These are phyloP conservation scores for Tigriopus californicus DNA, from an alignment of 2,888 invertebrate species.

Conservation along the genomic window DNA sequence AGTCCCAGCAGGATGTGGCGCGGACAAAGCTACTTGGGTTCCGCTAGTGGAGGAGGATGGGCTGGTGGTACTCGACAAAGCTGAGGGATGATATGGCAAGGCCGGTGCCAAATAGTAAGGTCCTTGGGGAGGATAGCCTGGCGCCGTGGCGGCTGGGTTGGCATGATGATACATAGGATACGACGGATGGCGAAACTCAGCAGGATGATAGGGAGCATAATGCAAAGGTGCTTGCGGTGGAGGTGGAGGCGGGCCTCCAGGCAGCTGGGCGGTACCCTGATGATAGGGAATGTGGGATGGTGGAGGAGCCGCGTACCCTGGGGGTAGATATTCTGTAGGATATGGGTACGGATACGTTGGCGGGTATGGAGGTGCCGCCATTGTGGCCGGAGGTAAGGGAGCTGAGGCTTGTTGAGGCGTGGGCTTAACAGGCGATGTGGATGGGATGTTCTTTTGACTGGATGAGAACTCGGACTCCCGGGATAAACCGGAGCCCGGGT, in stretches of 20 bases:
- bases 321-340: conserved; percentile 15
- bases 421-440: conserved; percentile 3
- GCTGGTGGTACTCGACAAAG: not conserved
- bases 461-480: not conserved
- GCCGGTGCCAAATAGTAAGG: conserved; percentile 1
- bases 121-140: not conserved
- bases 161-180: not conserved
- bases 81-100: not conserved
- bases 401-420: not conserved
- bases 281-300: conserved; percentile 7
- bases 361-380: conserved; percentile 14
- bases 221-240: conserved; percentile 12
- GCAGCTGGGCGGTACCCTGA: conserved; percentile 12
- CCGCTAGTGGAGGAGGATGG: not conserved
- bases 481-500: not conserved
- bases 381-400: not conserved
- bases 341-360: conserved; percentile 16
- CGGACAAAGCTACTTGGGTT: not conserved
- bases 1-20: not conserved
- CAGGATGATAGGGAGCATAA: not conserved
- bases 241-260: conserved; percentile 18
- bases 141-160: not conserved
- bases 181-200: not conserved
- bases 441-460: not conserved
- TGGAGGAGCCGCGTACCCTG: conserved; percentile 17